Evolutionary conservation across 1,140 invertebrate species (phyloP), one percentile per base, ranked within the genome.

Genomic region (Sycophaga agraensis): DNA sequence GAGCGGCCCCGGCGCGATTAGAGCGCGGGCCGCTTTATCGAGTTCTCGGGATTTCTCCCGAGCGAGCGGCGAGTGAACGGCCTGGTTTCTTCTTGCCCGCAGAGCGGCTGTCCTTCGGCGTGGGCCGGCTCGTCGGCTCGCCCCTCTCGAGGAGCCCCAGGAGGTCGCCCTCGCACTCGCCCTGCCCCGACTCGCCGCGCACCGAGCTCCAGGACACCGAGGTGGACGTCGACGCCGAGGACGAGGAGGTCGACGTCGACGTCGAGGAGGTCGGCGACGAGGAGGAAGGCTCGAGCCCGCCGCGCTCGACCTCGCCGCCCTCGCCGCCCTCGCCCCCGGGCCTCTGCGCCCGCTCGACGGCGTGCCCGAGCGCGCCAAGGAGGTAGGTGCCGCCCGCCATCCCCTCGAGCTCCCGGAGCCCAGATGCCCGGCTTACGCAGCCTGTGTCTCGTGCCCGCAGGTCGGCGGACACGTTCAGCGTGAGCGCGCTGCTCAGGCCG

Each of bases 381-480:
- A 86, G 70, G 70, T 71, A 22, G 4, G n/a, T n/a, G n/a, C n/a
- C n/a, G n/a, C n/a, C n/a, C n/a, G n/a, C n/a, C n/a, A n/a, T n/a
- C n/a, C n/a, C n/a, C n/a, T n/a, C n/a, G n/a, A n/a, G n/a, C n/a
- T n/a, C n/a, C n/a, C n/a, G n/a, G n/a, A n/a, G n/a, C n/a, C n/a
- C n/a, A n/a, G n/a, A n/a, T n/a, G n/a, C n/a, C n/a, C n/a, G n/a
- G n/a, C n/a, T n/a, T n/a, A n/a, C n/a, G n/a, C n/a, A n/a, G n/a
- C n/a, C n/a, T n/a, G n/a, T n/a, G n/a, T n/a, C n/a, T n/a, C n/a
- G n/a, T n/a, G n/a, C n/a, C n/a, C n/a, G n/a, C n/a, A 78, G 88
- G 79, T 91, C 89, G 6, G 88, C 73, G 12, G 79, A 91, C 75
- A 84, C 87, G 5, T 92, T 92, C 72, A 91, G 89, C 57, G 90